A percentile compares a stretch with the other conserved stretches of the same genome.
Conservation (phyloP, 2,888 invertebrate genomes). For the Drosophila atripex region DNA sequence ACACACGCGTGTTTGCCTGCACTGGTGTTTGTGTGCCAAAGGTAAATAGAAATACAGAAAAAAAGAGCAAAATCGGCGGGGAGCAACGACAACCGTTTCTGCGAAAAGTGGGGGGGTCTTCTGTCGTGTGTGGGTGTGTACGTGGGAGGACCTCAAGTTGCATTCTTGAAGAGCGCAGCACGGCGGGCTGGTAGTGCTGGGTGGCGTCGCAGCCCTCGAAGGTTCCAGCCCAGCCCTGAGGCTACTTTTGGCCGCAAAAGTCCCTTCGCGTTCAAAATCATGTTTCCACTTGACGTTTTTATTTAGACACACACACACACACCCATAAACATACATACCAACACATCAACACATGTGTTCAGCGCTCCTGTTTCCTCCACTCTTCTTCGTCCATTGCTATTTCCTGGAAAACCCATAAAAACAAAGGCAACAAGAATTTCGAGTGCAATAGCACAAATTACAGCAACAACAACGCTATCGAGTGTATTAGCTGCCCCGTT, state of each 20-base stretch:
- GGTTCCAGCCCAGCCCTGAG: constrained; percentile 7
- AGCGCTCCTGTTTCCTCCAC: constrained; percentile 64
- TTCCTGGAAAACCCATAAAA: constrained; percentile 78
- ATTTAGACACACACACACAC: constrained; percentile 24
- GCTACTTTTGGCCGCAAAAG: neutral
- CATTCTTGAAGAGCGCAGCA: constrained; percentile 14
- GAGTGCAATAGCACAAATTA: constrained; percentile 66
- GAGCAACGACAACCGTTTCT: constrained; percentile 51
- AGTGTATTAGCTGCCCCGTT: constrained; percentile 63
- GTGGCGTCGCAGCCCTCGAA: constrained; percentile 6
- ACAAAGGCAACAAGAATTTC: constrained; percentile 78
- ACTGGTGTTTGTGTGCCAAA: constrained; percentile 60
- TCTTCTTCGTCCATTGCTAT: constrained; percentile 58
- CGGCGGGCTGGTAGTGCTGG: neutral
- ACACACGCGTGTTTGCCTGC: constrained; percentile 57
- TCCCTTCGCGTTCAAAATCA: constrained; percentile 24
- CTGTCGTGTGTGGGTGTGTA: constrained; percentile 1
- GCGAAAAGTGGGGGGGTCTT: constrained; percentile 1
- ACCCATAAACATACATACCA: neutral
- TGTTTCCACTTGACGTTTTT: constrained; percentile 47
- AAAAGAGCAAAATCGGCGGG: constrained; percentile 30
- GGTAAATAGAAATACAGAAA: constrained; percentile 65
- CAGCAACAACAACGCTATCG: constrained; percentile 47
- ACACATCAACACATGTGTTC: constrained; percentile 20
- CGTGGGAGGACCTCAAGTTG: constrained; percentile 22